Base-by-base conservation (phyloP, 2,888 invertebrate species). In the Lepeophtheirus nordmannii region DNA sequence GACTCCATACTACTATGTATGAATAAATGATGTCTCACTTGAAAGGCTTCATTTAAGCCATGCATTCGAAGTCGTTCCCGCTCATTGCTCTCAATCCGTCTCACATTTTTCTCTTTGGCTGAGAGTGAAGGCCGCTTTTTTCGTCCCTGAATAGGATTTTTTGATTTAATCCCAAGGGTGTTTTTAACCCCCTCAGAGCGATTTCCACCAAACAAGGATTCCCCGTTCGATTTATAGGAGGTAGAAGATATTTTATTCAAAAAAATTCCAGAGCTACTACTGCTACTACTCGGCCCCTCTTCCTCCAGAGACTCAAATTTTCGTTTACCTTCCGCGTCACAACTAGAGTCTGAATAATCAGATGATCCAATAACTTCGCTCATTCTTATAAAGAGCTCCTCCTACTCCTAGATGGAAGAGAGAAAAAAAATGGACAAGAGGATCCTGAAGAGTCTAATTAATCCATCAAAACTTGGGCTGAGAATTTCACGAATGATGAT, bases 31-130 rank as follows among this genome's bases (percentile, higher is more conserved):
- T 46, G 22, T 38, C 76, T 74, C 74, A 86, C 88, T 82, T 89
- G 87, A 76, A 91, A 91, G 17, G 91, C 91, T 73, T 89, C 87
- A 75, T 91, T 91, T 67, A 91, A 80, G 65, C 87, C 87, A 75
- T 91, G 91, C 91, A 91, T 91, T 72, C 91, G 80, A 85, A 89
- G 87, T 67, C 91, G 80, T 76, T 91, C 91, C 65, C 91, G 79
- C 75, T 91, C 90, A 75, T 91, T 91, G 76, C 89, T 89, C 77
- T 91, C 91, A 64, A 91, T 80, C 67, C 91, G 82, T 62, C 91
- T 81, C 68, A 88, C 78, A 76, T 90, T 91, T 69, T 90, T 80
- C 74, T 91, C 91, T 67, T 89, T 80, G 1, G 89, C 88, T 68
- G 86, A 87, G 68, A 87, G 63, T 10, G 22, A 56, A 10, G 63